Evolutionary conservation across 2,113 vertebrate species (phyloP).

Genomic region (Brachionichthys hirsutus): DNA sequence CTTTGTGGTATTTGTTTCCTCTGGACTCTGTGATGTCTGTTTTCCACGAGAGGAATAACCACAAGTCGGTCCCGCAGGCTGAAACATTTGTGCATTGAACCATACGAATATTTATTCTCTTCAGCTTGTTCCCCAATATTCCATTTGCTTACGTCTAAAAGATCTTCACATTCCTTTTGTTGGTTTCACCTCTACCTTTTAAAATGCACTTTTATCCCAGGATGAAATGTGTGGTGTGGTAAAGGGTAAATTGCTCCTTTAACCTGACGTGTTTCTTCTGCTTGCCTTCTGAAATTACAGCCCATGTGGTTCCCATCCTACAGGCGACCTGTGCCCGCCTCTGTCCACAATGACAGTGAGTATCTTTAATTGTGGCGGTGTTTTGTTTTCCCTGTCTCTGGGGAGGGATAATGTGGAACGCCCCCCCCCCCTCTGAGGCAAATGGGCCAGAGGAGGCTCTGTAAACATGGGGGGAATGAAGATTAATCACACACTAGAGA

Average conservation of each 20-base stretch:
- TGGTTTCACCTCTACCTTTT: neutral
- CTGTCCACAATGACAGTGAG: conserved; percentile 48
- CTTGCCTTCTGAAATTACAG: neutral
- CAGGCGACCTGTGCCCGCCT: conserved; percentile 16
- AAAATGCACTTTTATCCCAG: neutral
- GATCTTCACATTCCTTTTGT: neutral
- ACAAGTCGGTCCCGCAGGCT: neutral
- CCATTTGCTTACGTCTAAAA: neutral
- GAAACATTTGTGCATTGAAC: neutral
- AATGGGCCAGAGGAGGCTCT: conserved; percentile 62
- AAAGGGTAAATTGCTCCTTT: too few relatives aligned
- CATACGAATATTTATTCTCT: neutral
- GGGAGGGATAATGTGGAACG: conserved; percentile 66
- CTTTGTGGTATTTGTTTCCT: neutral
- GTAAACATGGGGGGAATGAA: conserved; percentile 76
- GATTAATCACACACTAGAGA: conserved; percentile 78
- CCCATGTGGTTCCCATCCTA: conserved; percentile 12
- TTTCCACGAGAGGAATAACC: neutral
- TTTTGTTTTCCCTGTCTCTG: conserved; percentile 66
- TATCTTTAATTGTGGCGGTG: conserved; percentile 63
- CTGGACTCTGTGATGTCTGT: too few relatives aligned
- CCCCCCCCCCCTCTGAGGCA: conserved; percentile 52
- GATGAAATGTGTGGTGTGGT: neutral
- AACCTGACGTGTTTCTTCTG: neutral
- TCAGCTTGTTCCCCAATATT: neutral